Evolutionary conservation across 2,888 invertebrate genomes (phyloP).

Genomic region (Caenorhabditis panamensis): DNA sequence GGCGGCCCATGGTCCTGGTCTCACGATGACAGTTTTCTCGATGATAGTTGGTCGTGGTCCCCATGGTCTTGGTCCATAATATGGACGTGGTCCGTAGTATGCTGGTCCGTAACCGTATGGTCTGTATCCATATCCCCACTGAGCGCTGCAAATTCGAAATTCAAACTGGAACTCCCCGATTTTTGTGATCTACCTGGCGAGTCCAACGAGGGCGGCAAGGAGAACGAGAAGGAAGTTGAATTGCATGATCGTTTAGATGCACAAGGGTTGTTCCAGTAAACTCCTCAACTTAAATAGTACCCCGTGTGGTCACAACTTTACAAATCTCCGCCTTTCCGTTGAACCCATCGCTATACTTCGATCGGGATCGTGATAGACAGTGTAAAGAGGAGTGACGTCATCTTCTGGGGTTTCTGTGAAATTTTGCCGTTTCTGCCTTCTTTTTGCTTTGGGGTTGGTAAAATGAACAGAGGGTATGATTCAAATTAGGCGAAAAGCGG

Average conservation of each 20-base stretch:
- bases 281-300: conserved; percentile 31
- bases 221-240: conserved; percentile 32
- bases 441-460: neutral
- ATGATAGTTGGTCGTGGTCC: conserved; percentile 59
- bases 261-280: conserved; percentile 1
- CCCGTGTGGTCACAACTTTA: conserved; percentile 16
- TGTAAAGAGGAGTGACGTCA: conserved; percentile 54
- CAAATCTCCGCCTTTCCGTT: conserved; percentile 46
- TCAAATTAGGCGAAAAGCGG: conserved; percentile 11
- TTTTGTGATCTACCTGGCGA: conserved; percentile 37
- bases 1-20: conserved; percentile 52
- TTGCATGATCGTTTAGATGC: conserved; percentile 27
- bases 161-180: neutral
- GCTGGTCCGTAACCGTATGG: conserved; percentile 49
- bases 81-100: conserved; percentile 55
- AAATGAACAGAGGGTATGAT: neutral
- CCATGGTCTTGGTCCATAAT: conserved; percentile 51
- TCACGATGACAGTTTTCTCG: conserved; percentile 63
- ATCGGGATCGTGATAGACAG: conserved; percentile 43
- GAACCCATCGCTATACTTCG: conserved; percentile 25
- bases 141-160: conserved; percentile 31
- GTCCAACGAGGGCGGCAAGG: conserved; percentile 33
- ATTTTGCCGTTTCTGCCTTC: conserved; percentile 13
- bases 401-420: conserved; percentile 7
- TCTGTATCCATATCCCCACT: conserved; percentile 48